phyloP scores from a whole-genome alignment of 2,113 vertebrate genomes.

The Rhabdomys dilectus region DNA sequence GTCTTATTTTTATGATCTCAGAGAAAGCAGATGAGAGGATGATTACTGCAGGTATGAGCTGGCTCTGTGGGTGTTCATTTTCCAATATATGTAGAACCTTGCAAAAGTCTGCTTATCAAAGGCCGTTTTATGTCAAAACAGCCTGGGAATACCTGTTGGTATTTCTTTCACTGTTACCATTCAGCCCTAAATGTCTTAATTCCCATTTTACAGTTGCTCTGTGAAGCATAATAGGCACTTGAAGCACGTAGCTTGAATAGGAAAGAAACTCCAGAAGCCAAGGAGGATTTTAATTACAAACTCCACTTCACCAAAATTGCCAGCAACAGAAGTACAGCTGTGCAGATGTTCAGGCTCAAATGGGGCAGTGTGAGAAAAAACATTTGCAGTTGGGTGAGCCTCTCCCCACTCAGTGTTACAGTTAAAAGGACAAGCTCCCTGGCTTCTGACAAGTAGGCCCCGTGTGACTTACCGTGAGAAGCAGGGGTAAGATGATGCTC shows the following conservation, averaged over 20 bases:
- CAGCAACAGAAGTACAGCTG: background rate
- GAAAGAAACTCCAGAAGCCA: slow-evolving; percentile 55
- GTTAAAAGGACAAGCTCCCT: background rate
- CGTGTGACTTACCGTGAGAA: background rate
- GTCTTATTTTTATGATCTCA: slow-evolving; percentile 75
- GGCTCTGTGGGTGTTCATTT: slow-evolving; percentile 13
- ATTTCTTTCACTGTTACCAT: slow-evolving; percentile 54
- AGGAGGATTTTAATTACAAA: slow-evolving; percentile 73
- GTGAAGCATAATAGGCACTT: slow-evolving; percentile 61
- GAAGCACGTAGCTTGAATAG: slow-evolving; percentile 59
- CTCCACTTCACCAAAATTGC: slow-evolving; percentile 47
- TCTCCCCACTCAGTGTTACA: background rate
- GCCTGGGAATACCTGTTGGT: slow-evolving; percentile 26
- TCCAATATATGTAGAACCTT: background rate
- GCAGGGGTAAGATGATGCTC: background rate
- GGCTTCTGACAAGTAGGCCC: background rate
- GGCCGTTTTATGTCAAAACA: background rate
- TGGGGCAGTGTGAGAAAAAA: background rate
- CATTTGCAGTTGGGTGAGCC: background rate
- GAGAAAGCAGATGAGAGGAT: slow-evolving; percentile 63
- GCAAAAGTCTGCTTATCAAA: slow-evolving; percentile 19
- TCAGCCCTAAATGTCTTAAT: slow-evolving; percentile 60
- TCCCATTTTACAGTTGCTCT: slow-evolving; percentile 61
- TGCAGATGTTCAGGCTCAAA: background rate
- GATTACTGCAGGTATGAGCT: slow-evolving; percentile 65